Evolutionary conservation across 92 coral and sea anemone species (phyloP).

Genomic region (Pocillopora meandrina): DNA sequence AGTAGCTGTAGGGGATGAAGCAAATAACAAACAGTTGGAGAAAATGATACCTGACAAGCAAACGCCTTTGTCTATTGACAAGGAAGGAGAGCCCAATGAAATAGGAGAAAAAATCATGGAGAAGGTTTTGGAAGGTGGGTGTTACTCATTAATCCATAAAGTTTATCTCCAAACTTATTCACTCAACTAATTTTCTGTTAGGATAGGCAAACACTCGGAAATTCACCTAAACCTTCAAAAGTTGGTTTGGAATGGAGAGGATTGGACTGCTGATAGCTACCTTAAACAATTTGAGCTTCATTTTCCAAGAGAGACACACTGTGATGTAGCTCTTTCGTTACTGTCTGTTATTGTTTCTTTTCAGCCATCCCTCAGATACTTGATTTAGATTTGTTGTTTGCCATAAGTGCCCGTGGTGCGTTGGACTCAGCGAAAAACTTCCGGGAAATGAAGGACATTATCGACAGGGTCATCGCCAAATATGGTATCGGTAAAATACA

Average conservation of each 20-base stretch:
- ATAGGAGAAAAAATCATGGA: conserved; percentile 43
- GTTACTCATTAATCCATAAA: no score
- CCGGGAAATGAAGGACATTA: conserved; percentile 74
- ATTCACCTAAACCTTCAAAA: no score
- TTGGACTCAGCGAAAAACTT: conserved; percentile 63
- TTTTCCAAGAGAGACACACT: no score
- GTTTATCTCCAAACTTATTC: no score
- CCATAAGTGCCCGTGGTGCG: conserved; percentile 74
- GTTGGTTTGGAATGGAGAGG: no score
- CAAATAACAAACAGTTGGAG: conserved; percentile 51
- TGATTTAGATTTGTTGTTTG: conserved; percentile 76
- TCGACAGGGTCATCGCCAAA: conserved; percentile 62
- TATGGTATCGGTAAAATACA: conserved; percentile 71
- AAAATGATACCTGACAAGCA: conserved; percentile 67
- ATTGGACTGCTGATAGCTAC: no score
- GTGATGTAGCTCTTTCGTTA: no score
- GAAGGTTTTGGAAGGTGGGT: conserved; percentile 34
- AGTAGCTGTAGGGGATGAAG: conserved; percentile 64
- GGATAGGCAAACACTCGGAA: no score
- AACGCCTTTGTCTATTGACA: conserved; percentile 56
- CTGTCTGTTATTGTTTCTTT: not conserved
- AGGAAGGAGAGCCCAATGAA: conserved; percentile 38
- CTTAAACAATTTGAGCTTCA: no score
- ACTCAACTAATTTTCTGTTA: no score
- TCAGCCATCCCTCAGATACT: conserved; percentile 62